Conservation (phyloP, 2,797 vertebrate genomes). For the Hipposideros larvatus region DNA sequence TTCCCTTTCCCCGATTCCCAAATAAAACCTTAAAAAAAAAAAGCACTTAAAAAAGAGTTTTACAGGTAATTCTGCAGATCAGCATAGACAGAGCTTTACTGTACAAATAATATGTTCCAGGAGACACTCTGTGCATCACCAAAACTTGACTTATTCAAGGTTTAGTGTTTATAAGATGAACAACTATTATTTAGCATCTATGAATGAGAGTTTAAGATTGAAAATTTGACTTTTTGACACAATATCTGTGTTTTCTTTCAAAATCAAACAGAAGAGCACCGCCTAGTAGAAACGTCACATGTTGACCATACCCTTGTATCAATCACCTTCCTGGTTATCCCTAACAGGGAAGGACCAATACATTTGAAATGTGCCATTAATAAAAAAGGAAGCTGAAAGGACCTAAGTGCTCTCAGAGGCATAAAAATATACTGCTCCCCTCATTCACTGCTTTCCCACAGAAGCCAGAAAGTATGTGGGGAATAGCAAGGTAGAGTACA, state of each 20-base stretch:
- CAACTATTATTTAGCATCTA: neutral
- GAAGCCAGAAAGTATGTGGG: neutral
- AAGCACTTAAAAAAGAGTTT: conserved; percentile 91
- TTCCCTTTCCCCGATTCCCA: no score
- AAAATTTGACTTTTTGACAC: neutral
- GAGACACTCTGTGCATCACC: neutral
- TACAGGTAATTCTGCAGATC: neutral
- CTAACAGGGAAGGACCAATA: neutral
- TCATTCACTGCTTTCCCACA: neutral
- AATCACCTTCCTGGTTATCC: neutral
- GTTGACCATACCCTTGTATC: neutral
- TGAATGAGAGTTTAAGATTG: neutral
- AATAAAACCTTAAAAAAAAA: conserved; percentile 85
- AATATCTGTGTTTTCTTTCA: neutral
- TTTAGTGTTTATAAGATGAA: neutral
- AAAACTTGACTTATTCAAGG: neutral
- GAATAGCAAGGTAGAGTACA: neutral
- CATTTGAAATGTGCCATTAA: neutral
- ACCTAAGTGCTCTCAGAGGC: neutral
- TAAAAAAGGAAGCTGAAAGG: neutral
- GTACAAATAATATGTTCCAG: neutral
- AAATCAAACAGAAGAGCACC: neutral
- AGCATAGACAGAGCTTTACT: neutral
- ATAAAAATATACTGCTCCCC: neutral
- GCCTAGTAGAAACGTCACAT: neutral